Evolutionary conservation across 2,888 invertebrate species (phyloP).

Genomic region (Dione vanillae): DNA sequence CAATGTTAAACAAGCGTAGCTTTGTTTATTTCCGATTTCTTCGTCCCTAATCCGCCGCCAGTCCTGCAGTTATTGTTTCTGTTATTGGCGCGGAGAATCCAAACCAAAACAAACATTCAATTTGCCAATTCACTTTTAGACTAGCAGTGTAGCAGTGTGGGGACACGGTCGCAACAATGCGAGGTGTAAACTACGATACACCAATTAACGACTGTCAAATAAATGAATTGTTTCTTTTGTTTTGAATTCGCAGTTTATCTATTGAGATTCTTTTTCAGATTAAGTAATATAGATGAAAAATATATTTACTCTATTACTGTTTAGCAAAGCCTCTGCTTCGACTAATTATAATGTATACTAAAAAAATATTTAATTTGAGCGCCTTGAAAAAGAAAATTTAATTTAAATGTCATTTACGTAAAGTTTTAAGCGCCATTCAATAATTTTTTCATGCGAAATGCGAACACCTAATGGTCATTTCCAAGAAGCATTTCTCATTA

Average conservation of each 20-base stretch:
- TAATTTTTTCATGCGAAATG: background rate
- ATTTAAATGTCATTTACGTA: background rate
- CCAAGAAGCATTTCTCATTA: background rate
- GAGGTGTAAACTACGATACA: constrained; percentile 42
- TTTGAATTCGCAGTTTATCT: background rate
- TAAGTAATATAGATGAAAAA: background rate
- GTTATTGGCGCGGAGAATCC: constrained; percentile 71
- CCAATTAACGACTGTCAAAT: constrained; percentile 35
- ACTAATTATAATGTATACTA: background rate
- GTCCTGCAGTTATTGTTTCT: constrained; percentile 59
- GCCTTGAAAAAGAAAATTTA: background rate
- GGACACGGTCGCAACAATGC: constrained; percentile 50
- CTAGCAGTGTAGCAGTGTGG: constrained; percentile 53
- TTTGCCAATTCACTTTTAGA: constrained; percentile 67
- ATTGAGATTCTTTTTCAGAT: background rate
- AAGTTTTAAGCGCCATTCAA: background rate
- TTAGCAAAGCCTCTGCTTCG: background rate
- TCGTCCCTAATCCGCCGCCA: constrained; percentile 40
- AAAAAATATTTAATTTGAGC: too few relatives aligned
- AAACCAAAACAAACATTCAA: constrained; percentile 70
- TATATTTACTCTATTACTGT: too few relatives aligned
- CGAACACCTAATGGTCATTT: background rate
- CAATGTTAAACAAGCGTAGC: constrained; percentile 31
- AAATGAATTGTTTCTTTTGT: constrained; percentile 16
- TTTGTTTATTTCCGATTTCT: constrained; percentile 39